Evolutionary conservation across 1,140 invertebrate species (phyloP).

Genomic region (Mylabris phalerata): DNA sequence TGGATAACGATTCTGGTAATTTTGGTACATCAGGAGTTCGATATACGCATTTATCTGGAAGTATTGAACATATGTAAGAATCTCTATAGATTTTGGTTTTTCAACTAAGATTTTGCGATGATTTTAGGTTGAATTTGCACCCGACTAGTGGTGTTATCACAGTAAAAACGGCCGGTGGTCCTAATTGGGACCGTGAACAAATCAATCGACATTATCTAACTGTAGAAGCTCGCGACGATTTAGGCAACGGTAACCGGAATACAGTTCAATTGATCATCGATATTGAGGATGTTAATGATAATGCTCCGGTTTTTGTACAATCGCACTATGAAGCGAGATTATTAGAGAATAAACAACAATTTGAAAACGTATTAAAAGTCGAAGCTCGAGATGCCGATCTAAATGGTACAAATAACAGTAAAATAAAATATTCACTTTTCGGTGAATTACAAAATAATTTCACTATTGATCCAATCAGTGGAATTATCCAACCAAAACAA

Average conservation of each 20-base stretch:
- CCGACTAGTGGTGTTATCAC: slow-evolving; percentile 74
- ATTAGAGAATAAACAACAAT: slow-evolving; percentile 70
- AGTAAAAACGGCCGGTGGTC: slow-evolving; percentile 64
- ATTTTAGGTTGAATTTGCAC: slow-evolving; percentile 70
- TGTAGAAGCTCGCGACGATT: slow-evolving; percentile 83
- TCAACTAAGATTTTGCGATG: not conserved
- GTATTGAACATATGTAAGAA: slow-evolving; percentile 77
- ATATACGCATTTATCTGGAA: slow-evolving; percentile 75
- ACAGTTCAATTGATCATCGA: slow-evolving; percentile 80
- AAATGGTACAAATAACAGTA: slow-evolving; percentile 80
- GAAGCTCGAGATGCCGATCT: slow-evolving; percentile 82
- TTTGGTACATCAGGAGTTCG: slow-evolving; percentile 81
- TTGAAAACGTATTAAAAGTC: slow-evolving; percentile 67
- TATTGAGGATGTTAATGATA: slow-evolving; percentile 85
- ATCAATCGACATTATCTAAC: slow-evolving; percentile 82
- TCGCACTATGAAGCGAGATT: slow-evolving; percentile 77
- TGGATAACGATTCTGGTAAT: slow-evolving; percentile 77
- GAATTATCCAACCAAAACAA: slow-evolving; percentile 58
- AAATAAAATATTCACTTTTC: slow-evolving; percentile 69
- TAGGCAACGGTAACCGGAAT: slow-evolving; percentile 79
- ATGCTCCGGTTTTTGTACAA: slow-evolving; percentile 74
- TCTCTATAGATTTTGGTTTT: not conserved
- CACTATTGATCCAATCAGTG: slow-evolving; percentile 66
- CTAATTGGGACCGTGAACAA: slow-evolving; percentile 81
- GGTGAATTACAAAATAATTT: slow-evolving; percentile 73